Evolutionary conservation across 2,113 vertebrate species (phyloP).

Genomic region (Mobula birostris): DNA sequence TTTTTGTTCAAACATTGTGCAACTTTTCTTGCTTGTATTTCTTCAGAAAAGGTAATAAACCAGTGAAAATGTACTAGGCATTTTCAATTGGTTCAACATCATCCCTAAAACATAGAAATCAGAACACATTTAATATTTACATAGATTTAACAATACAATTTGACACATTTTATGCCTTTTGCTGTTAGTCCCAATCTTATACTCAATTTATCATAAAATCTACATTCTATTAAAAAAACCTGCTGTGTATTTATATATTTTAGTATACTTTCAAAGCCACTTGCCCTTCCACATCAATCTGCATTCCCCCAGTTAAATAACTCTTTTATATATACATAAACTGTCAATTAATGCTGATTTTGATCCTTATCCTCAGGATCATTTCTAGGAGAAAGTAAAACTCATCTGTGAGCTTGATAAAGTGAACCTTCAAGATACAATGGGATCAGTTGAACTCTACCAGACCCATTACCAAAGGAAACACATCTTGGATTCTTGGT

Average conservation of each 20-base stretch:
- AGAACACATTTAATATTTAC: background rate
- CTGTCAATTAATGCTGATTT: background rate
- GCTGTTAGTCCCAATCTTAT: background rate
- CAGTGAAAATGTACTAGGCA: background rate
- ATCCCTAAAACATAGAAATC: background rate
- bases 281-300: background rate
- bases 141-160: background rate
- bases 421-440: background rate
- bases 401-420: background rate
- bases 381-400: background rate
- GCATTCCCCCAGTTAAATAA: background rate
- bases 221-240: no score
- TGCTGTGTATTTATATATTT: no score
- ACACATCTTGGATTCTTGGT: no score
- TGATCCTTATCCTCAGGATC: background rate
- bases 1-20: background rate
- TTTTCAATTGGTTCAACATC: background rate
- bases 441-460: background rate
- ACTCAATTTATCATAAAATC: background rate
- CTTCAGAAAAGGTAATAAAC: background rate
- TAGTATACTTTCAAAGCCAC: background rate
- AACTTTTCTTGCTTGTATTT: background rate
- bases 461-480: background rate
- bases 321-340: background rate
- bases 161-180: background rate